Conservation (phyloP, 2,888 invertebrate genomes). For the Galeruca laticollis region DNA sequence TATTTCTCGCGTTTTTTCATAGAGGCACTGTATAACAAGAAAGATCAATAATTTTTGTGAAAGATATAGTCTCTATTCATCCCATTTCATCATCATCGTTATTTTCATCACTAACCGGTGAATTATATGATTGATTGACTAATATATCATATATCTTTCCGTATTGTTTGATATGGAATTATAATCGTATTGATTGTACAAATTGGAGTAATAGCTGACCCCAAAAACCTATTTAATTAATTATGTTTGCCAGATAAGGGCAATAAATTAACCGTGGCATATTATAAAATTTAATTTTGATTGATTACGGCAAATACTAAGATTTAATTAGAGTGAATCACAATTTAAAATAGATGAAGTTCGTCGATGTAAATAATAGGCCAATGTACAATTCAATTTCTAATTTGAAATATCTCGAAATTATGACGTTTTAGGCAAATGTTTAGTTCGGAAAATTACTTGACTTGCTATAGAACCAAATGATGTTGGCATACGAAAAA, state of each 20-base stretch:
- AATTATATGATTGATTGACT: background rate
- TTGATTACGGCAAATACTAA: background rate
- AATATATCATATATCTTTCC: background rate
- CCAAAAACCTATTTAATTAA: background rate
- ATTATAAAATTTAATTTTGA: background rate
- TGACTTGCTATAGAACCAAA: no score
- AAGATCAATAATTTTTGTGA: background rate
- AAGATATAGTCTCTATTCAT: background rate
- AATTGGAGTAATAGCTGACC: background rate
- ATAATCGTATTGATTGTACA: background rate
- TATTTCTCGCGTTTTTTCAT: no score
- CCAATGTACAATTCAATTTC: background rate
- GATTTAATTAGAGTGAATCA: background rate
- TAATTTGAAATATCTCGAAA: no score
- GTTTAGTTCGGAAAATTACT: no score
- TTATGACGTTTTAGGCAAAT: no score
- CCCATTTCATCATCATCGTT: background rate
- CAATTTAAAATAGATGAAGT: background rate
- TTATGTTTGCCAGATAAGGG: background rate
- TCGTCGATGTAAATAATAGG: background rate
- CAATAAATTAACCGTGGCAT: background rate
- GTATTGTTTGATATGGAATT: background rate
- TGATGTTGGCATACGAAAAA: no score
- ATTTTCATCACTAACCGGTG: background rate
- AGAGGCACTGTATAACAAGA: no score